A percentile compares a stretch with the other conserved stretches of the same genome.
Evolutionary conservation across 2,113 vertebrate species (phyloP).

Genomic region (Phalacrocorax aristotelis): DNA sequence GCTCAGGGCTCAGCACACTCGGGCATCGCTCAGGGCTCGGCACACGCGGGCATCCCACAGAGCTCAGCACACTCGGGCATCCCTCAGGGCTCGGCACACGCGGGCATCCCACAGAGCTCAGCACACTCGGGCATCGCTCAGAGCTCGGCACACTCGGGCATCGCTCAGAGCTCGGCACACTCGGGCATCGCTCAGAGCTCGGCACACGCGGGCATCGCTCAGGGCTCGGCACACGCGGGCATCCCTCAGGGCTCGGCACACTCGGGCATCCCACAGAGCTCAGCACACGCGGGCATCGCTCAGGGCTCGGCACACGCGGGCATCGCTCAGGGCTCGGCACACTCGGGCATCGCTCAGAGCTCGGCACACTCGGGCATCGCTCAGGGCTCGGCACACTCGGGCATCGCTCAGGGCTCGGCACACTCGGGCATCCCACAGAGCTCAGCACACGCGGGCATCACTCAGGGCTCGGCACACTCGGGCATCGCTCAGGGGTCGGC

Average conservation of each 20-base stretch:
- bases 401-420: neutral
- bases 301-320: too few species aligned
- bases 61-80: neutral
- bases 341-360: too few species aligned
- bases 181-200: too few species aligned
- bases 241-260: too few species aligned
- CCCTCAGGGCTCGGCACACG: neutral
- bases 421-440: rapidly evolving
- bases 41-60: rapidly evolving
- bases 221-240: too few species aligned
- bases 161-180: neutral
- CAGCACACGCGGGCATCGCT: too few species aligned
- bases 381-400: too few species aligned
- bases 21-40: neutral
- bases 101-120: neutral
- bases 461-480: neutral
- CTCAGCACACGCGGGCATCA: rapidly evolving
- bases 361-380: too few species aligned
- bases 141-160: too few species aligned
- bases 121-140: rapidly evolving
- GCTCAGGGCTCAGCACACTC: neutral
- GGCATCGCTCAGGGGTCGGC: neutral
- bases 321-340: too few species aligned
- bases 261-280: too few species aligned
- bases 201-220: too few species aligned